Conservation (phyloP, 2,888 invertebrate species). For the Galeruca laticollis region DNA sequence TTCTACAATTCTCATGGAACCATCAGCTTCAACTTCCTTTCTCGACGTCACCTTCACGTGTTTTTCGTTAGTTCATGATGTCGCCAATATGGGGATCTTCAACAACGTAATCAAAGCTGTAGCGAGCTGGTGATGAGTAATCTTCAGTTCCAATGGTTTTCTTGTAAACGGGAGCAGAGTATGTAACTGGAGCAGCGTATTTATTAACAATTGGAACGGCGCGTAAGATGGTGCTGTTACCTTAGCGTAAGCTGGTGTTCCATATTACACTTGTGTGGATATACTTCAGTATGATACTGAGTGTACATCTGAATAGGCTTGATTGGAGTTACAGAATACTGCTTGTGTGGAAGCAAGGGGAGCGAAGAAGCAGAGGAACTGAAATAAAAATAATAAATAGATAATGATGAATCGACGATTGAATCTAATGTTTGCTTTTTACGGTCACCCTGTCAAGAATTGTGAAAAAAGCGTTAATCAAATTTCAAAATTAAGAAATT, state of each 20-base stretch:
- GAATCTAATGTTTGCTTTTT: too few species aligned
- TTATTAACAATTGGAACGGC: too few species aligned
- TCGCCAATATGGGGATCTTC: slow-evolving; percentile 65
- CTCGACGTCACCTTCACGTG: slow-evolving; percentile 66
- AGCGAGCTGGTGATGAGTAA: slow-evolving; percentile 49
- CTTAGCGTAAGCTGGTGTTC: slow-evolving; percentile 5
- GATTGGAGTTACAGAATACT: neutral
- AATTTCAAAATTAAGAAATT: too few species aligned
- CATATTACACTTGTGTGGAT: slow-evolving; percentile 22
- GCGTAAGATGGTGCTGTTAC: slow-evolving; percentile 6
- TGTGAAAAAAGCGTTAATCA: too few species aligned
- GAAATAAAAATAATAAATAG: too few species aligned
- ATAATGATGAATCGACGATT: too few species aligned
- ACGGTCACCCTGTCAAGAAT: too few species aligned
- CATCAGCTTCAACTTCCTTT: slow-evolving; percentile 70
- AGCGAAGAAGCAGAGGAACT: too few species aligned
- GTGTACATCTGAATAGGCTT: slow-evolving; percentile 38
- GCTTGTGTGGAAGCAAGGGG: neutral
- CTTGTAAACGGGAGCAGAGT: slow-evolving; percentile 39
- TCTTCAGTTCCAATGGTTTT: slow-evolving; percentile 50
- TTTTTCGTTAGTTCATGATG: slow-evolving; percentile 73
- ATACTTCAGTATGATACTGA: slow-evolving; percentile 55
- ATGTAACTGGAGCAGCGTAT: slow-evolving; percentile 37
- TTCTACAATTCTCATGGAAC: slow-evolving; percentile 68
- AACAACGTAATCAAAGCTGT: slow-evolving; percentile 45